Percentiles rank a stretch among this genome's conserved stretches.
Conservation (phyloP, 2,888 invertebrate genomes). For the Lasioglossum villosulum region DNA sequence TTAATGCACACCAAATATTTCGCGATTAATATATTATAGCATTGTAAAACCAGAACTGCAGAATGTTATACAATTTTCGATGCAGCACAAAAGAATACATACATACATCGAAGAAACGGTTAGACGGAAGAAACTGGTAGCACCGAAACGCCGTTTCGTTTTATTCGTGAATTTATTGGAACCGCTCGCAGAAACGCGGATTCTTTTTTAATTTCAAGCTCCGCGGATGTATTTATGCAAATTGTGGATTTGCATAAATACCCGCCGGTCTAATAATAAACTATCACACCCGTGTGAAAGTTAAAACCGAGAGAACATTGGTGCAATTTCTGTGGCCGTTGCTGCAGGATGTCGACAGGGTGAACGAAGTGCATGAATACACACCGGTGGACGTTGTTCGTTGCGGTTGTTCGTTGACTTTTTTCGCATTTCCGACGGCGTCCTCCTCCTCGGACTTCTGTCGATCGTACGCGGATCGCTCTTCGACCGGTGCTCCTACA, state of each 20-base stretch:
- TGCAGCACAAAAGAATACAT: not conserved
- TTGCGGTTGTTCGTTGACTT: conserved; percentile 77
- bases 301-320: not conserved
- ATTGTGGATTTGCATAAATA: not conserved
- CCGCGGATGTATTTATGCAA: not conserved
- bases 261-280: not conserved
- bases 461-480: not conserved
- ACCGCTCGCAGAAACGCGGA: not conserved
- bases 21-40: not conserved
- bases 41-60: not conserved
- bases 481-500: conserved; percentile 15
- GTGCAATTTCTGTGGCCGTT: not conserved
- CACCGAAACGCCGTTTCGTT: not conserved
- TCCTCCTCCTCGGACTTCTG: conserved; percentile 50
- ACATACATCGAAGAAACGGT: too few relatives aligned
- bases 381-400: conserved; percentile 74
- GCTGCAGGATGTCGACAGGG: not conserved
- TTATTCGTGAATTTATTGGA: not conserved
- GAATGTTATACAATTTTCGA: not conserved
- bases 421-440: conserved; percentile 63
- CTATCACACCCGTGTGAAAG: not conserved
- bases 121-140: not conserved
- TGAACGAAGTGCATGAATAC: not conserved
- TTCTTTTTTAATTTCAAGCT: not conserved
- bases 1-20: not conserved